Evolutionary conservation across 2,888 invertebrate genomes (phyloP).

Genomic region (Gari tellinella): DNA sequence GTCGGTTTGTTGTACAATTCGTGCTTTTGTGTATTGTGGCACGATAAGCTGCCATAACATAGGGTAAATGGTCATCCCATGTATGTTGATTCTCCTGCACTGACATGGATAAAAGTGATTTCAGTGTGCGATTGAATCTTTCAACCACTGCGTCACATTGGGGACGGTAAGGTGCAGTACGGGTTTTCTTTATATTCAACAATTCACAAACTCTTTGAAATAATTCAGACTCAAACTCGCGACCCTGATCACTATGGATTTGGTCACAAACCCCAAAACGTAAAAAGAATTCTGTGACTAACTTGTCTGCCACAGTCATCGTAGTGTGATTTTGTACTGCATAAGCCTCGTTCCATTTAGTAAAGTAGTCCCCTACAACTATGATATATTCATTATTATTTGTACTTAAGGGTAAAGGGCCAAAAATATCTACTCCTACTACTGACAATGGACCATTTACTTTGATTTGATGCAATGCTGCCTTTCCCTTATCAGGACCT

Average conservation of each 20-base stretch:
- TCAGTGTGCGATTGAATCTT: slow-evolving; percentile 51
- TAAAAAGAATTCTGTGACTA: slow-evolving; percentile 51
- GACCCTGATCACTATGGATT: slow-evolving; percentile 62
- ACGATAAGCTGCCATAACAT: slow-evolving; percentile 46
- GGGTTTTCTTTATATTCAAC: slow-evolving; percentile 52
- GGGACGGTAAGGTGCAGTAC: slow-evolving; percentile 52
- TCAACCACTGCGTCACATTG: slow-evolving; percentile 57
- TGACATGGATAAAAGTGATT: slow-evolving; percentile 42
- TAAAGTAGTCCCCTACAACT: slow-evolving; percentile 59
- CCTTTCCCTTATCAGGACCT: slow-evolving; percentile 35
- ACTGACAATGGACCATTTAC: slow-evolving; percentile 25
- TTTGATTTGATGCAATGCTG: slow-evolving; percentile 12
- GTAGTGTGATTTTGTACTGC: slow-evolving; percentile 52
- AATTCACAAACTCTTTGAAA: slow-evolving; percentile 45
- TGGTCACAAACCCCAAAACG: slow-evolving; percentile 35
- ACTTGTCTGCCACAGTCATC: slow-evolving; percentile 50
- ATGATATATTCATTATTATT: slow-evolving; percentile 59
- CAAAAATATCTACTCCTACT: slow-evolving; percentile 48
- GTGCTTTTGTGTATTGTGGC: slow-evolving; percentile 46
- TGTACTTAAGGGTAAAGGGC: slow-evolving; percentile 47
- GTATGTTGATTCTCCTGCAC: slow-evolving; percentile 36
- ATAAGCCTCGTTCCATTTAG: slow-evolving; percentile 50
- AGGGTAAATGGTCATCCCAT: slow-evolving; percentile 61
- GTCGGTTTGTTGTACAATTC: slow-evolving; percentile 36
- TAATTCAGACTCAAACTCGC: slow-evolving; percentile 56